These are phyloP conservation scores for Cynaeus angustus DNA, from an alignment of 2,888 invertebrate species.

Conservation along the genomic window DNA sequence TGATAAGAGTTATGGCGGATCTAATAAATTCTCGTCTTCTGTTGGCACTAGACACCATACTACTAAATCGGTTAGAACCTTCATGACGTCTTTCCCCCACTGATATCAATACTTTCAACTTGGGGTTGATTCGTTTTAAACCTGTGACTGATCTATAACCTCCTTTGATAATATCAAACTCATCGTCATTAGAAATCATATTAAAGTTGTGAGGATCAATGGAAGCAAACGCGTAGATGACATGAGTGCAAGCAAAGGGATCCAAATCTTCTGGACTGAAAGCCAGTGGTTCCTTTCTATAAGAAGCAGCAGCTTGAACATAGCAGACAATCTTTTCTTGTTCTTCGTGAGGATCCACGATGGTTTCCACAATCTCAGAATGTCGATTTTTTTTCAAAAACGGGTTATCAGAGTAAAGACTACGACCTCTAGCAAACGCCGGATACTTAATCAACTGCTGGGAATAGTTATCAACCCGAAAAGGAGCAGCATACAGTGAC, in stretches of 20 bases:
- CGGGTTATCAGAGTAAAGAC: slow-evolving; percentile 53
- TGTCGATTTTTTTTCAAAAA: slow-evolving; percentile 40
- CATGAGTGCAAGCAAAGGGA: slow-evolving; percentile 80
- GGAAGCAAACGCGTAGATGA: slow-evolving; percentile 83
- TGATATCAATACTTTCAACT: slow-evolving; percentile 82
- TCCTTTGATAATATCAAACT: slow-evolving; percentile 84
- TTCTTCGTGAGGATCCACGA: slow-evolving; percentile 30
- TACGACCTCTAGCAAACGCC: slow-evolving; percentile 53
- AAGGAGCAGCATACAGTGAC: slow-evolving; percentile 62
- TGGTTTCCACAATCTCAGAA: slow-evolving; percentile 39
- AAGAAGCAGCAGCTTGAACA: slow-evolving; percentile 79
- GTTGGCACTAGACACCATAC: slow-evolving; percentile 76
- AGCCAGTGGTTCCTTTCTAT: slow-evolving; percentile 79
- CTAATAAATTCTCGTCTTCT: slow-evolving; percentile 77
- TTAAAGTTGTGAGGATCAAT: slow-evolving; percentile 79
- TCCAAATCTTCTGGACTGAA: slow-evolving; percentile 80
- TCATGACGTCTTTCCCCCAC: slow-evolving; percentile 81
- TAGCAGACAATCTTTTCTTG: slow-evolving; percentile 79
- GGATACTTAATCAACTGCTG: slow-evolving; percentile 63
- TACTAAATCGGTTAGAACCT: slow-evolving; percentile 77
- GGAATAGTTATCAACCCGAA: slow-evolving; percentile 62
- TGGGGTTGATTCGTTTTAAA: slow-evolving; percentile 79
- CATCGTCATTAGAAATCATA: slow-evolving; percentile 79
- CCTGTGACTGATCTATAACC: slow-evolving; percentile 82
- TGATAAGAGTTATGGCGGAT: slow-evolving; percentile 78